Percentiles rank a stretch among this genome's conserved stretches.
Evolutionary conservation across 2,113 vertebrate species (phyloP).

Genomic region (Bungarus multicinctus): DNA sequence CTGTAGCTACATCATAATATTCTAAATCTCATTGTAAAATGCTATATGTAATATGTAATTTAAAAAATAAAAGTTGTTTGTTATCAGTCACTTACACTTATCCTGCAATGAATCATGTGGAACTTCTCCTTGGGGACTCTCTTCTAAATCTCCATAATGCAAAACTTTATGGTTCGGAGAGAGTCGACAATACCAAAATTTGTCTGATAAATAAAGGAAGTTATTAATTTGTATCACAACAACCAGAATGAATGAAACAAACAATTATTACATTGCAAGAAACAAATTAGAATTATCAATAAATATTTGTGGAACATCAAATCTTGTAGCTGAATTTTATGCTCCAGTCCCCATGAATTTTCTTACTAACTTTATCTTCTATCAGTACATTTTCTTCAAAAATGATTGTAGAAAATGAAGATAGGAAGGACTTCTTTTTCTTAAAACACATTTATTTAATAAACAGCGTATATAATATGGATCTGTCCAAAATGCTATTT

Average conservation of each 20-base stretch:
- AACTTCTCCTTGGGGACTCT: conserved; percentile 95
- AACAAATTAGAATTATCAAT: background rate
- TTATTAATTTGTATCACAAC: conserved; percentile 12
- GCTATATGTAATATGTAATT: background rate
- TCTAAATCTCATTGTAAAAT: background rate
- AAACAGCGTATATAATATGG: conserved; percentile 19
- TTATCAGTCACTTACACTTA: conserved; percentile 82
- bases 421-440: background rate
- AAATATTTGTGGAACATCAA: background rate
- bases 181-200: conserved; percentile 98
- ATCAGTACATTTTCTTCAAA: conserved; percentile 9
- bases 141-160: conserved; percentile 97
- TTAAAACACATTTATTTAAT: conserved; percentile 16
- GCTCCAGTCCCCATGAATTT: background rate
- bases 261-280: background rate
- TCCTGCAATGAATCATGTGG: conserved; percentile 96
- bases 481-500: conserved; percentile 38
- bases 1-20: background rate
- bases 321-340: background rate
- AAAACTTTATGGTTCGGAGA: conserved; percentile 99
- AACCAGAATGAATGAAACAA: background rate
- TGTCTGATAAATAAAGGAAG: conserved; percentile 76
- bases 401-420: conserved; percentile 25
- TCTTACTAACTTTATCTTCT: background rate
- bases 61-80: background rate